A percentile compares a stretch with the other conserved stretches of the same genome.
Evolutionary conservation across 2,797 vertebrate species (phyloP).

Genomic region (Linurgus olivaceus): DNA sequence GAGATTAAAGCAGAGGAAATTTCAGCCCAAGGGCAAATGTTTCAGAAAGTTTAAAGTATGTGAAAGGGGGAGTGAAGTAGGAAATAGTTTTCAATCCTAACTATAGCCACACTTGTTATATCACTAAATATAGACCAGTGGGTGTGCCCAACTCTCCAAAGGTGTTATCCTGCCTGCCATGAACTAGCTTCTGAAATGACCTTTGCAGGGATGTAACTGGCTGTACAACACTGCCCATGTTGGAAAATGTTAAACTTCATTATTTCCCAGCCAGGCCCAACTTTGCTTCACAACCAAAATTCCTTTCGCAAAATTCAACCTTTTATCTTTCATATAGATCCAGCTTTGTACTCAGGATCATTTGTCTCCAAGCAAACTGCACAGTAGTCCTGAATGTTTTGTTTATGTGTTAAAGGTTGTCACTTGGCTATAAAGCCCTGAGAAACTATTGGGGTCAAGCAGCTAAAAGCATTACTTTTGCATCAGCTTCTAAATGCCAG

Average conservation of each 20-base stretch:
- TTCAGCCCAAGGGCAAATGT: constrained; percentile 62
- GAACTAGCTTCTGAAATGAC: constrained; percentile 29
- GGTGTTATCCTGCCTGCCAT: constrained; percentile 24
- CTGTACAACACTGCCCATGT: background rate
- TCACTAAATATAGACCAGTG: constrained; percentile 38
- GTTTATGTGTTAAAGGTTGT: constrained; percentile 56
- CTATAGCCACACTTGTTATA: constrained; percentile 30
- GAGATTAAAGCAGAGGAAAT: constrained; percentile 66
- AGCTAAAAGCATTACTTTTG: constrained; percentile 37
- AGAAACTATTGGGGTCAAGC: constrained; percentile 27
- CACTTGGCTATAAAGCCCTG: constrained; percentile 28
- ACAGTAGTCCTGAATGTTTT: background rate
- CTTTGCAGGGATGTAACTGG: background rate
- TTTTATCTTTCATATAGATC: constrained; percentile 43
- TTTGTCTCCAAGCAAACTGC: constrained; percentile 37
- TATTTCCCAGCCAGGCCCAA: constrained; percentile 52
- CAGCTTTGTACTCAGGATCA: background rate
- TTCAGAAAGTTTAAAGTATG: constrained; percentile 47
- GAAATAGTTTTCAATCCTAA: constrained; percentile 58
- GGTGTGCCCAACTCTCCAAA: constrained; percentile 1
- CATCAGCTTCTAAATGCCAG: background rate
- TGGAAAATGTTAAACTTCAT: constrained; percentile 34
- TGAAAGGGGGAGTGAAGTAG: constrained; percentile 31
- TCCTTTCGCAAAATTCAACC: constrained; percentile 23
- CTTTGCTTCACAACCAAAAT: constrained; percentile 39